phyloP scores from a whole-genome alignment of 2,888 invertebrate genomes.

The Dolomedes plantarius region DNA sequence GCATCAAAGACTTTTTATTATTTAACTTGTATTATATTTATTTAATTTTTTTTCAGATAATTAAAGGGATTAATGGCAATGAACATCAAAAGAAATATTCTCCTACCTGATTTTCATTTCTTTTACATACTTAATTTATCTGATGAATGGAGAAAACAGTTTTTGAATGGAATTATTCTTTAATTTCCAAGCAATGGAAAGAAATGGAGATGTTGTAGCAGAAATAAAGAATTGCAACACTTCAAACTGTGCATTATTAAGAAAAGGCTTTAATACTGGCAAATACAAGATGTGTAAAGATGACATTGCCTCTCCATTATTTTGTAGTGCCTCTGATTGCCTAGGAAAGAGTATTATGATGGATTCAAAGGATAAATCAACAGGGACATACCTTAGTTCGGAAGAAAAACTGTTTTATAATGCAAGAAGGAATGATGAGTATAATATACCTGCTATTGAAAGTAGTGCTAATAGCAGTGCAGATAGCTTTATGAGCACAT shows the following conservation, averaged over 20 bases:
- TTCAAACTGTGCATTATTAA: conserved; percentile 20
- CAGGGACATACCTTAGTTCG: neutral
- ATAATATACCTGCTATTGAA: conserved; percentile 33
- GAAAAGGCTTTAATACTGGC: conserved; percentile 2
- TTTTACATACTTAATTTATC: neutral
- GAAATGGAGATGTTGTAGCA: conserved; percentile 54
- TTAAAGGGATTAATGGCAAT: no score
- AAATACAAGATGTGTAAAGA: conserved; percentile 67
- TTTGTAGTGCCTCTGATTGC: conserved; percentile 43
- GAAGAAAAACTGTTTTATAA: neutral
- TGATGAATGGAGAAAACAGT: neutral
- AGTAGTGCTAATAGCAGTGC: conserved; percentile 2
- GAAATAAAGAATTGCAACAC: conserved; percentile 32
- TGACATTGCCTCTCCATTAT: conserved; percentile 44
- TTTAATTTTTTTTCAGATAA: no score
- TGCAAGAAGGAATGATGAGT: conserved; percentile 16
- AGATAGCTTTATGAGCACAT: neutral
- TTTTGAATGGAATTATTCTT: neutral
- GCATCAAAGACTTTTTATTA: no score
- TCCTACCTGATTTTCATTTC: no score
- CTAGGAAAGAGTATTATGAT: conserved; percentile 24
- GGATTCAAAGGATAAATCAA: neutral
- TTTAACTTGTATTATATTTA: no score
- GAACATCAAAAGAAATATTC: no score
- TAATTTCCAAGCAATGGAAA: conserved; percentile 39